Conservation (phyloP, 2,113 vertebrate species). For the Oplegnathus fasciatus region DNA sequence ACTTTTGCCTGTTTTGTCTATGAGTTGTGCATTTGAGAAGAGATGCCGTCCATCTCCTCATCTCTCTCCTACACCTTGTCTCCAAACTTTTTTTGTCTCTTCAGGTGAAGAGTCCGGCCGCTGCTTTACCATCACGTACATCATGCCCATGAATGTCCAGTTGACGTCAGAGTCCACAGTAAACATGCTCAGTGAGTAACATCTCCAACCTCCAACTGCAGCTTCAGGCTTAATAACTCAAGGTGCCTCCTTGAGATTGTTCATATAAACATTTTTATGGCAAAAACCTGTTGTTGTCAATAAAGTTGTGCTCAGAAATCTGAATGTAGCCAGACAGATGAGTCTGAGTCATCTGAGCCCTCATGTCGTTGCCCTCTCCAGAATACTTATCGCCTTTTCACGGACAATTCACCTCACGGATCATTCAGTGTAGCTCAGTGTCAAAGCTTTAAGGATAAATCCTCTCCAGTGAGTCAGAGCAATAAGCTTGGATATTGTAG, state of each 20-base stretch:
- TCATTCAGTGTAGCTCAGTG: conserved; percentile 22
- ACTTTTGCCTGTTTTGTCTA: background rate
- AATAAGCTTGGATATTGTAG: conserved; percentile 1
- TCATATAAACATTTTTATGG: conserved; percentile 22
- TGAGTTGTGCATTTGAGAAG: background rate
- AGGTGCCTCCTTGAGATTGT: background rate
- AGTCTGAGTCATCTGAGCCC: conserved; percentile 38
- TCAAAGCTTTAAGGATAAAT: conserved; percentile 22
- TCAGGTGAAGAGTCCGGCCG: conserved; percentile 90
- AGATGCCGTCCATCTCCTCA: background rate
- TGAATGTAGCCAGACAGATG: conserved; percentile 14
- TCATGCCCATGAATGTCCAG: conserved; percentile 93
- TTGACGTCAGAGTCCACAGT: conserved; percentile 92
- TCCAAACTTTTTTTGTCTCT: background rate
- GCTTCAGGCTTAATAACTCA: background rate
- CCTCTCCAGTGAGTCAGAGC: background rate
- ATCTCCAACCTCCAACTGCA: background rate
- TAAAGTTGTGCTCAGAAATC: conserved; percentile 3
- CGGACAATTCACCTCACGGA: conserved; percentile 15
- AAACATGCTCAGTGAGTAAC: conserved; percentile 90
- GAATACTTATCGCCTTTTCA: conserved; percentile 53
- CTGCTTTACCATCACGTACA: conserved; percentile 93
- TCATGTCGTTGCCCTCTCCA: conserved; percentile 4
- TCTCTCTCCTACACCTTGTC: background rate
- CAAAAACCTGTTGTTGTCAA: conserved; percentile 8